A percentile compares a stretch with the other conserved stretches of the same genome.
Evolutionary conservation across 2,888 invertebrate species (phyloP).

Genomic region (Dugesia japonica): DNA sequence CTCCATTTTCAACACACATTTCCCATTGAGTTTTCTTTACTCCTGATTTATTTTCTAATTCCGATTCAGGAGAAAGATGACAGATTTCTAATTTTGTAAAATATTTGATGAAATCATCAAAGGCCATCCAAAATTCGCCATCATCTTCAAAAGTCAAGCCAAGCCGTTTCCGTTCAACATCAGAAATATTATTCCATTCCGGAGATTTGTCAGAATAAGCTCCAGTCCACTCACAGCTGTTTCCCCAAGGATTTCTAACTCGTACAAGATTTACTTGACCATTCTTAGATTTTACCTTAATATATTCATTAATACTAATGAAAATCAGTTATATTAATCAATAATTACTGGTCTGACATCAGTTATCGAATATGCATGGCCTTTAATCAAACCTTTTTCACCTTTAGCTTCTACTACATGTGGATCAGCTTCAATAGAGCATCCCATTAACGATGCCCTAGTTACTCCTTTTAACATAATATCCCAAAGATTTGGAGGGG

Average conservation of each 20-base stretch:
- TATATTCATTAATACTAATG: not conserved
- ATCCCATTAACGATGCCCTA: conserved; percentile 76
- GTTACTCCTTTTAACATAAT: conserved; percentile 65
- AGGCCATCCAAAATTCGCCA: conserved; percentile 47
- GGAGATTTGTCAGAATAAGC: conserved; percentile 36
- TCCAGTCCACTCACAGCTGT: conserved; percentile 36
- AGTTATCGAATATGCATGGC: conserved; percentile 82
- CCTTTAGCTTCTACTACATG: conserved; percentile 64
- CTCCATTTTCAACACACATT: conserved; percentile 75
- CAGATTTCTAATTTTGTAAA: conserved; percentile 82
- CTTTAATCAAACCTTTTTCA: conserved; percentile 67
- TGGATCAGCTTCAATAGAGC: conserved; percentile 66
- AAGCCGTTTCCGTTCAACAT: not conserved
- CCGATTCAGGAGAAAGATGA: conserved; percentile 70
- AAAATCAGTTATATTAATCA: no score
- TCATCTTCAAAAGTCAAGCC: conserved; percentile 31
- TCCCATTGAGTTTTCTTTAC: conserved; percentile 57
- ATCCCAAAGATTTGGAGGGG: conserved; percentile 38
- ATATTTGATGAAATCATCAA: conserved; percentile 65
- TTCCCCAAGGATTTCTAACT: conserved; percentile 37
- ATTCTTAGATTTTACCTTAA: not conserved
- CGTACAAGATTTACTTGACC: conserved; percentile 30
- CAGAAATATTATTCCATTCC: conserved; percentile 32
- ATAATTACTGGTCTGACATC: conserved; percentile 51
- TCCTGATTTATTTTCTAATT: conserved; percentile 38